Conservation (phyloP, 2,888 invertebrate species). For the Agrotis clavis region DNA sequence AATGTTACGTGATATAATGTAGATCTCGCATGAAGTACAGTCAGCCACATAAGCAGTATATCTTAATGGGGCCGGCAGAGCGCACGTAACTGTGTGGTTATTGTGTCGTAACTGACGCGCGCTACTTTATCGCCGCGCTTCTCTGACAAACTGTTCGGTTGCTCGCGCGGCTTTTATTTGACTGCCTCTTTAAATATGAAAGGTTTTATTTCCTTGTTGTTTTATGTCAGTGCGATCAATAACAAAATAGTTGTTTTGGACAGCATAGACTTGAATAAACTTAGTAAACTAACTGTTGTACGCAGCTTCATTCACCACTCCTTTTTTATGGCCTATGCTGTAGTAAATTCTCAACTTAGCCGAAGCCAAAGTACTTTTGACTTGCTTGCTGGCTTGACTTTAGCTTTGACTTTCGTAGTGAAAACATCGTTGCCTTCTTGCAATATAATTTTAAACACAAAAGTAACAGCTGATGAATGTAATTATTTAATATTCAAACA, state of each 20-base stretch:
- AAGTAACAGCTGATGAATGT: not conserved
- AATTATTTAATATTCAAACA: not conserved
- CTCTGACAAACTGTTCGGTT: slow-evolving; percentile 4
- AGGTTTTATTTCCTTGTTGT: not conserved
- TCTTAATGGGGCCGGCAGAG: slow-evolving; percentile 9
- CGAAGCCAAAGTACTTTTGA: too few relatives aligned
- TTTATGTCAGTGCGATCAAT: not conserved
- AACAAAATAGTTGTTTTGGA: not conserved
- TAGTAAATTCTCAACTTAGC: too few relatives aligned
- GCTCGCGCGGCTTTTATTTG: not conserved
- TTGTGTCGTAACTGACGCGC: slow-evolving; percentile 15
- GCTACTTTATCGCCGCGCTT: slow-evolving; percentile 9
- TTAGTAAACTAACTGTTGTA: too few relatives aligned
- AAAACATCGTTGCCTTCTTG: too few relatives aligned
- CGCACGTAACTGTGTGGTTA: slow-evolving; percentile 24
- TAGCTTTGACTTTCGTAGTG: too few relatives aligned
- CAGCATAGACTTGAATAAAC: too few relatives aligned
- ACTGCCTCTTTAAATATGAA: not conserved
- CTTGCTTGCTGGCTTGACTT: too few relatives aligned
- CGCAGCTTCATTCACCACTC: too few relatives aligned
- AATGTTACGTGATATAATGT: not conserved
- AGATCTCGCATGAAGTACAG: not conserved
- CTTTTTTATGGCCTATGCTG: too few relatives aligned
- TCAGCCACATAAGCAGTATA: slow-evolving; percentile 2
- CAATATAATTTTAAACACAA: not conserved